Conservation (phyloP, 1,140 invertebrate genomes). For the Drosophila bipectinata region DNA sequence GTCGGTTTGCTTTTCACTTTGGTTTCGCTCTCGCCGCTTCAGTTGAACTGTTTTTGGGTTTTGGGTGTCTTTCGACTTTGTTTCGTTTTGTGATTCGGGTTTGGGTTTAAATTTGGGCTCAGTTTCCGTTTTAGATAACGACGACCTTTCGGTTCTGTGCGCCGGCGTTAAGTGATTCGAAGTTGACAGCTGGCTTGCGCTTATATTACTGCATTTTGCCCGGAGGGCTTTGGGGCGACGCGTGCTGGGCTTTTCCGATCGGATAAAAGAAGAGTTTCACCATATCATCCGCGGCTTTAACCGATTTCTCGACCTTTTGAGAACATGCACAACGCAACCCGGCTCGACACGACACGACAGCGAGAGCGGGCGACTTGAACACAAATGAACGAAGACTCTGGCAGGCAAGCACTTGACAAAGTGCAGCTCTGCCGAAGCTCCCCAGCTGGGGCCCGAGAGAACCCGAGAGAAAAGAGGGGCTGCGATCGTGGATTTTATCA, state of each 20-base stretch:
- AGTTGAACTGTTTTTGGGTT: slow-evolving; percentile 29
- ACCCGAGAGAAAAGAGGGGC: neutral
- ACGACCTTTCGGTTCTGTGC: slow-evolving; percentile 35
- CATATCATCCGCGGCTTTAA: slow-evolving; percentile 36
- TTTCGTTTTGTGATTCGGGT: slow-evolving; percentile 5
- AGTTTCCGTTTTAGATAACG: neutral
- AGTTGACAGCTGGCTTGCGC: slow-evolving; percentile 35
- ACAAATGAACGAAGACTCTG: slow-evolving; percentile 57
- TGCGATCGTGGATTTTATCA: slow-evolving; percentile 27
- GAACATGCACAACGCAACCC: slow-evolving; percentile 4
- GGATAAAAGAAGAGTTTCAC: slow-evolving; percentile 36
- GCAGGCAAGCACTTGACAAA: slow-evolving; percentile 53
- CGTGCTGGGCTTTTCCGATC: slow-evolving; percentile 53
- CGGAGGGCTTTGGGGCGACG: slow-evolving; percentile 16
- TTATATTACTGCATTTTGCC: slow-evolving; percentile 56
- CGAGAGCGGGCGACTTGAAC: slow-evolving; percentile 55
- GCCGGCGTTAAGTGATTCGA: slow-evolving; percentile 59
- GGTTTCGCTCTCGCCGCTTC: slow-evolving; percentile 39
- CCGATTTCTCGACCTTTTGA: slow-evolving; percentile 4
- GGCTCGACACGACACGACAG: slow-evolving; percentile 47
- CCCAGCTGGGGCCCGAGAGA: slow-evolving; percentile 1
- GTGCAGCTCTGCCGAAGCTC: slow-evolving; percentile 70
- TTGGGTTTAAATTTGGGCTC: slow-evolving; percentile 7
- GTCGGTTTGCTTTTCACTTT: slow-evolving; percentile 70
- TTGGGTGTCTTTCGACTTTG: slow-evolving; percentile 2